These are phyloP conservation scores for Popillia japonica DNA, from an alignment of 1,140 invertebrate genomes.

Conservation along the genomic window DNA sequence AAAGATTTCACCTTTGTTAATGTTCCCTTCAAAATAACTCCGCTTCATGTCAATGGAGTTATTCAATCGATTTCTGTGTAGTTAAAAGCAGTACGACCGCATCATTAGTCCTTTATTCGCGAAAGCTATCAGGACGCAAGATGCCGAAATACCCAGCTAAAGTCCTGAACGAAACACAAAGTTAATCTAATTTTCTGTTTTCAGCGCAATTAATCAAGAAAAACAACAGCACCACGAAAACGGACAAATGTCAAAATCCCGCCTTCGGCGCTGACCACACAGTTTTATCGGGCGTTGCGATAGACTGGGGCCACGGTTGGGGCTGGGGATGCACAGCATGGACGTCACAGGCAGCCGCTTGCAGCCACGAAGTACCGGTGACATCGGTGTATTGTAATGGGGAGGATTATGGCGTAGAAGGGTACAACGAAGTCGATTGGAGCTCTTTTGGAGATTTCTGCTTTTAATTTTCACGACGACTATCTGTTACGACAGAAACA, in stretches of 20 bases:
- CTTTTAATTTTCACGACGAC: slow-evolving; percentile 51
- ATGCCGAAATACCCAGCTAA: no score
- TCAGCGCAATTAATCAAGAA: not conserved
- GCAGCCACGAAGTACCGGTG: slow-evolving; percentile 43
- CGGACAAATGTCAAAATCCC: not conserved
- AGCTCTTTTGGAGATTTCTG: slow-evolving; percentile 58
- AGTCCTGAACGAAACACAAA: no score
- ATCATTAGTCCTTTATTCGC: no score
- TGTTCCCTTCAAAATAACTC: no score
- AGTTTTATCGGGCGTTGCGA: slow-evolving; percentile 52
- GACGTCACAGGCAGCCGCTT: slow-evolving; percentile 48
- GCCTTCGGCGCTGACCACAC: slow-evolving; percentile 54
- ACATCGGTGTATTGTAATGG: slow-evolving; percentile 52
- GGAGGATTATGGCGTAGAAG: slow-evolving; percentile 50
- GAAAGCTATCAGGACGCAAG: no score
- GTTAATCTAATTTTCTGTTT: not conserved
- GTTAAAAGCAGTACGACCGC: no score
- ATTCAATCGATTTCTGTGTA: no score
- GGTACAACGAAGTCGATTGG: slow-evolving; percentile 58
- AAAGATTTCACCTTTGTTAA: no score
- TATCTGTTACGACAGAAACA: not conserved
- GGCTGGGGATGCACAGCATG: slow-evolving; percentile 55
- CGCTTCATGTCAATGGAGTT: no score
- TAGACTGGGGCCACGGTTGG: slow-evolving; percentile 60
- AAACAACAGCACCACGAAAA: not conserved